These are phyloP conservation scores for Hypotaenidia okinawae DNA, from an alignment of 2,797 vertebrate species.

Conservation along the genomic window DNA sequence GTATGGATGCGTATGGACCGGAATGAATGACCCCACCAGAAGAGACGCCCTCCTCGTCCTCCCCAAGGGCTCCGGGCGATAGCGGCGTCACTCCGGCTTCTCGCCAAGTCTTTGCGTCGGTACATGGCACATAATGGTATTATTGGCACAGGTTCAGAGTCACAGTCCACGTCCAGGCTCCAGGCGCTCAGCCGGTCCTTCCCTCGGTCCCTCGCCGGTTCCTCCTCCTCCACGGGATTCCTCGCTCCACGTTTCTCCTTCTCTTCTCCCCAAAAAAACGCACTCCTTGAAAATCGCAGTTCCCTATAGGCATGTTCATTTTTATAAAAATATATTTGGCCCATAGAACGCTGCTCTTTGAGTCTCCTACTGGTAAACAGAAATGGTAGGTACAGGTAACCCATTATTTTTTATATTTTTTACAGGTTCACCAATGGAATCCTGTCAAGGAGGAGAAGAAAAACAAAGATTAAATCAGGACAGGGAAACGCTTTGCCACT, in stretches of 20 bases:
- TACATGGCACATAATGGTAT: conserved; percentile 99
- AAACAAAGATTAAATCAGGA: conserved; percentile 26
- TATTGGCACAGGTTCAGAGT: conserved; percentile 99
- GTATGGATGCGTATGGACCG: conserved; percentile 70
- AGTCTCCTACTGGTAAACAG: conserved; percentile 87
- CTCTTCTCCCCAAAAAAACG: conserved; percentile 57
- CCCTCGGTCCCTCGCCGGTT: background rate
- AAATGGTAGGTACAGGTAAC: conserved; percentile 79
- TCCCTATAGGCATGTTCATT: conserved; percentile 83
- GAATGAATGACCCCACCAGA: conserved; percentile 74
- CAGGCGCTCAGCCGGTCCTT: conserved; percentile 46
- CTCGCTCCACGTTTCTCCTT: background rate
- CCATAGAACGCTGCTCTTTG: conserved; percentile 84
- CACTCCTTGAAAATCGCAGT: conserved; percentile 65
- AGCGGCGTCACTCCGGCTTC: conserved; percentile 47
- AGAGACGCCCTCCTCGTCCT: conserved; percentile 68
- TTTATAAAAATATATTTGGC: conserved; percentile 99
- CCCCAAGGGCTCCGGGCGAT: conserved; percentile 16
- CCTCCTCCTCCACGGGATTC: conserved; percentile 14
- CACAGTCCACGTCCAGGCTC: conserved; percentile 79
- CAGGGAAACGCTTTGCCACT: rapidly evolving
- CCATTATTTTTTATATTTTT: conserved; percentile 80
- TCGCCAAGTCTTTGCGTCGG: conserved; percentile 76
- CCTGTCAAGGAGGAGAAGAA: conserved; percentile 81
- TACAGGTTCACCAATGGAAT: conserved; percentile 91